These are phyloP conservation scores for Dicentrarchus labrax DNA, from an alignment of 2,113 vertebrate species.

Conservation along the genomic window DNA sequence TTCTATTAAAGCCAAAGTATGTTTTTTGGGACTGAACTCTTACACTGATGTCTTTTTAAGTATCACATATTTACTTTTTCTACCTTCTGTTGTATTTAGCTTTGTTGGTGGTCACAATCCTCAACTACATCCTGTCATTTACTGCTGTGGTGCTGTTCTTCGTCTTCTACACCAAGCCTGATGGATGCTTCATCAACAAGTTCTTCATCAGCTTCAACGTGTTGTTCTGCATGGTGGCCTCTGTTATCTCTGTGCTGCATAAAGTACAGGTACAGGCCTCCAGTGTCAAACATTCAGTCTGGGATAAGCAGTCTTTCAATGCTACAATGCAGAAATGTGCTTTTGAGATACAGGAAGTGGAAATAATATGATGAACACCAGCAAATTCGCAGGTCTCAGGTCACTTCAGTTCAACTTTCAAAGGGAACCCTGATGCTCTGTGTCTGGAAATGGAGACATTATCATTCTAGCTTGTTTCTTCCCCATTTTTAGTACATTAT, in stretches of 20 bases:
- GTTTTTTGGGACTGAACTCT: too few relatives aligned
- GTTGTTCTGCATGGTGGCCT: constrained; percentile 88
- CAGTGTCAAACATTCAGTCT: neutral
- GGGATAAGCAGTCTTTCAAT: neutral
- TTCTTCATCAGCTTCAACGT: constrained; percentile 94
- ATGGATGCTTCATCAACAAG: constrained; percentile 91
- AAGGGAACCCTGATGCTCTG: too few relatives aligned
- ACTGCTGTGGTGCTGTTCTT: constrained; percentile 84
- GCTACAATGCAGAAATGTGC: neutral
- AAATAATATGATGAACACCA: too few relatives aligned
- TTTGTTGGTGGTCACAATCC: constrained; percentile 84
- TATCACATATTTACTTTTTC: neutral
- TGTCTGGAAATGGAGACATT: too few relatives aligned
- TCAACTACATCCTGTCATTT: constrained; percentile 88
- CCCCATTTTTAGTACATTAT: too few relatives aligned
- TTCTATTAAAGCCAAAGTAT: too few relatives aligned
- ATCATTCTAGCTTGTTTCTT: too few relatives aligned
- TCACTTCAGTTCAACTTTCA: too few relatives aligned
- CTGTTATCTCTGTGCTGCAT: constrained; percentile 88
- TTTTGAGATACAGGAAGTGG: too few relatives aligned
- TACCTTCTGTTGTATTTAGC: constrained; percentile 77
- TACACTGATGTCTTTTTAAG: neutral
- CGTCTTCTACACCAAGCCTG: constrained; percentile 88
- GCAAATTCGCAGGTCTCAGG: too few relatives aligned
- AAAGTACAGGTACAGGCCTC: constrained; percentile 90